phyloP scores from a whole-genome alignment of 2,888 invertebrate genomes.

The Aleiodes testaceus region DNA sequence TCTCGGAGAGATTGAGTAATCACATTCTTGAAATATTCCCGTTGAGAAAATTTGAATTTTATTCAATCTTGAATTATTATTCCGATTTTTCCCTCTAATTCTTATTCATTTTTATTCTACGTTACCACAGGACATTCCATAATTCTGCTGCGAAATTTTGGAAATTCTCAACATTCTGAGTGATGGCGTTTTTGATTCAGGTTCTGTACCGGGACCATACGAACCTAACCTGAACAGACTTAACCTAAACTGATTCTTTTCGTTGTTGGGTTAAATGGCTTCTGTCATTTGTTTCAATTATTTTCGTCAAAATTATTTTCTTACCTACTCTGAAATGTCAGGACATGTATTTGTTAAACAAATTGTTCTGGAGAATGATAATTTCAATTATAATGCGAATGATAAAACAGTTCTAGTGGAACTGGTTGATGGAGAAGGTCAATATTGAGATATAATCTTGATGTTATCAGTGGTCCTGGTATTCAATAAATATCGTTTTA shows the following conservation, averaged over 20 bases:
- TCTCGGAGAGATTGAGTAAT: no score
- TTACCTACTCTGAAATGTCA: neutral
- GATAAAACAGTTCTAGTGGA: neutral
- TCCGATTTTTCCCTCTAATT: no score
- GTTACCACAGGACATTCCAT: no score
- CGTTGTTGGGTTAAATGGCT: neutral
- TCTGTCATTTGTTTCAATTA: no score
- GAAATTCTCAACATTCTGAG: no score
- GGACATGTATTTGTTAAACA: neutral
- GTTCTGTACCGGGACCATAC: neutral
- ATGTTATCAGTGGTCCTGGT: neutral
- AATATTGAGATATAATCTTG: neutral
- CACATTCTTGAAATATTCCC: no score
- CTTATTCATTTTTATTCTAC: no score
- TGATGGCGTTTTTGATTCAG: slow-evolving; percentile 11
- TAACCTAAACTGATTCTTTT: no score
- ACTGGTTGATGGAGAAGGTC: neutral
- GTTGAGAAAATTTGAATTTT: no score
- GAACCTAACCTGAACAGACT: neutral
- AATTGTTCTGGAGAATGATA: neutral
- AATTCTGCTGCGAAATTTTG: no score
- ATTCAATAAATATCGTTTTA: neutral
- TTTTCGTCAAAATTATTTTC: no score
- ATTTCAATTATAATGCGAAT: neutral
- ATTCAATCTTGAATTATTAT: no score